Percentiles rank a stretch among this genome's conserved stretches.
These are phyloP conservation scores for Drosophila truncata DNA, from an alignment of 1,140 invertebrate genomes.

Conservation along the genomic window DNA sequence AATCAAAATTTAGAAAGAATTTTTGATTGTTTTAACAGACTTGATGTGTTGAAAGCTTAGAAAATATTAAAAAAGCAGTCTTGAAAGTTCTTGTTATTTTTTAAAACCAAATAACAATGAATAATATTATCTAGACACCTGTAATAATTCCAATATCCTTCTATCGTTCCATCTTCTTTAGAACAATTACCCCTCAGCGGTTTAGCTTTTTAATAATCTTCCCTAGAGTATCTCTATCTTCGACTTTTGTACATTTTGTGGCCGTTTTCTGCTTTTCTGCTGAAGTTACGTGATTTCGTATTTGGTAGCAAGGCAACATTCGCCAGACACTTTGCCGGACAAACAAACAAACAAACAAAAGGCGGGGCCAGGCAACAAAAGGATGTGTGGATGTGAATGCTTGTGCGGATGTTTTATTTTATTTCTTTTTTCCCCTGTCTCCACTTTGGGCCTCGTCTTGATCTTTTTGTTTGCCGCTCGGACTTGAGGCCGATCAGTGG, in stretches of 20 bases:
- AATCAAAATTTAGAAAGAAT: too few relatives aligned
- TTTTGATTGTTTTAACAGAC: too few relatives aligned
- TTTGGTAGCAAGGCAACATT: slow-evolving; percentile 73
- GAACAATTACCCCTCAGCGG: too few relatives aligned
- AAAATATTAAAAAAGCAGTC: too few relatives aligned
- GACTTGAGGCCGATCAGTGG: slow-evolving; percentile 4
- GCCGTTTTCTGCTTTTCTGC: slow-evolving; percentile 36
- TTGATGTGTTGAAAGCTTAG: too few relatives aligned
- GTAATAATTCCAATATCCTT: too few relatives aligned
- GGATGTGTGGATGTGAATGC: slow-evolving; percentile 53
- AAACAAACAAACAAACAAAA: slow-evolving; percentile 64
- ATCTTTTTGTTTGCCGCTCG: slow-evolving; percentile 69
- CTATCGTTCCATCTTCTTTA: too few relatives aligned
- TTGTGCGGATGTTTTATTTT: slow-evolving; percentile 23
- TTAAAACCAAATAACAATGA: too few relatives aligned
- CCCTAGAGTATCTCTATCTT: neutral
- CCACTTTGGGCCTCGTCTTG: slow-evolving; percentile 64
- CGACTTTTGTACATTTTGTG: neutral
- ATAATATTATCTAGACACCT: too few relatives aligned
- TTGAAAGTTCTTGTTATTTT: too few relatives aligned
- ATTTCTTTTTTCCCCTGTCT: slow-evolving; percentile 7
- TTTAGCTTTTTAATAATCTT: neutral
- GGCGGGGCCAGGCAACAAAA: slow-evolving; percentile 64
- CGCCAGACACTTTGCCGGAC: slow-evolving; percentile 58
- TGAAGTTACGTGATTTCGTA: slow-evolving; percentile 74